Evolutionary conservation across 2,888 invertebrate species (phyloP).

Genomic region (Troglohyphantes excavatus): DNA sequence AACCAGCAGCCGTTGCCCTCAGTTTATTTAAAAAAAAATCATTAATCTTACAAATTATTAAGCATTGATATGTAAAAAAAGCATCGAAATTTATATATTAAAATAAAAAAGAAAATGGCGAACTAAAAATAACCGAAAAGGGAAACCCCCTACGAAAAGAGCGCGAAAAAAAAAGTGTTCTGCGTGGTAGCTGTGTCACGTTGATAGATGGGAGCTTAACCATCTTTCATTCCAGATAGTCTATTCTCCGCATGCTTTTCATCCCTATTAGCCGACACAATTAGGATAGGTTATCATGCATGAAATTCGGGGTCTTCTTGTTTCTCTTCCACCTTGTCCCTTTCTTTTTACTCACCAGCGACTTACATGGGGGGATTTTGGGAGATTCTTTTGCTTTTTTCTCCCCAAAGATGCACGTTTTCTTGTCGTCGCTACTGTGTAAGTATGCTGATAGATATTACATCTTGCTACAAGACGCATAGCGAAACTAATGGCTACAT

Average conservation of each 20-base stretch:
- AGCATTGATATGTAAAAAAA: background rate
- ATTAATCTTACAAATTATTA: too few relatives aligned
- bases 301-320: conserved; percentile 56
- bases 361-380: background rate
- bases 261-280: conserved; percentile 77
- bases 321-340: conserved; percentile 6
- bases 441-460: too few relatives aligned
- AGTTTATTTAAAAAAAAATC: too few relatives aligned
- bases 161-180: background rate
- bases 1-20: too few relatives aligned
- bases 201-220: conserved; percentile 52
- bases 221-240: conserved; percentile 49
- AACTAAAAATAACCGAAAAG: background rate
- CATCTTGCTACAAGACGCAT: too few relatives aligned
- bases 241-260: conserved; percentile 55
- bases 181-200: conserved; percentile 35
- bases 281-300: conserved; percentile 72
- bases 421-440: too few relatives aligned
- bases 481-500: too few relatives aligned
- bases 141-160: background rate
- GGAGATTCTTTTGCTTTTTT: background rate
- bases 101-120: background rate
- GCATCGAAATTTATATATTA: background rate
- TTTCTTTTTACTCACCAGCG: background rate
- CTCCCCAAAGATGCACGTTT: background rate